Evolutionary conservation across 2,113 vertebrate species (phyloP).

Genomic region (Pelvicachromis taeniatus): DNA sequence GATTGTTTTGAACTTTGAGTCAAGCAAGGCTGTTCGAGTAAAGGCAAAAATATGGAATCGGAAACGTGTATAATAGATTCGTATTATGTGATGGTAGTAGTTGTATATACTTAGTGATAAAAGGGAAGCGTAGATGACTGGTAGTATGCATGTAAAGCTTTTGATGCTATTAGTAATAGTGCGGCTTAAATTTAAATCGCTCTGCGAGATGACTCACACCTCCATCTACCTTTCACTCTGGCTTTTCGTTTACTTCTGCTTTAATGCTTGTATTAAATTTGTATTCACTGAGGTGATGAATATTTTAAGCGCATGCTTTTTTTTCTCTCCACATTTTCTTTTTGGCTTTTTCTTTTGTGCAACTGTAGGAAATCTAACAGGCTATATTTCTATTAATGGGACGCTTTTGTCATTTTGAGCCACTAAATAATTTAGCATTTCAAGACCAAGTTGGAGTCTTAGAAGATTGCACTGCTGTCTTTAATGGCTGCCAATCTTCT

Average conservation of each 20-base stretch:
- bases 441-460: neutral
- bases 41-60: neutral
- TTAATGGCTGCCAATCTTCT: neutral
- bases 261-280: neutral
- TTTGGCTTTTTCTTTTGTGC: neutral
- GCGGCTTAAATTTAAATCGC: neutral
- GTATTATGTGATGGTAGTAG: neutral
- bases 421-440: neutral
- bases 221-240: neutral
- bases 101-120: neutral
- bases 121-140: neutral
- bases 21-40: neutral
- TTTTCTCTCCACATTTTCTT: neutral
- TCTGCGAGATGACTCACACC: neutral
- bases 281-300: neutral
- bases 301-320: neutral
- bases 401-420: neutral
- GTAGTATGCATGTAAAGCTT: neutral
- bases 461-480: neutral
- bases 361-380: neutral
- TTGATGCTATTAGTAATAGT: neutral
- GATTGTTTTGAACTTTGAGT: neutral
- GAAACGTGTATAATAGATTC: accelerated
- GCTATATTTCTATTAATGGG: neutral
- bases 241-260: neutral